Evolutionary conservation across 1,140 invertebrate species (phyloP), one percentile per base, ranked within the genome.

Genomic region (Diuraphis noxia): DNA sequence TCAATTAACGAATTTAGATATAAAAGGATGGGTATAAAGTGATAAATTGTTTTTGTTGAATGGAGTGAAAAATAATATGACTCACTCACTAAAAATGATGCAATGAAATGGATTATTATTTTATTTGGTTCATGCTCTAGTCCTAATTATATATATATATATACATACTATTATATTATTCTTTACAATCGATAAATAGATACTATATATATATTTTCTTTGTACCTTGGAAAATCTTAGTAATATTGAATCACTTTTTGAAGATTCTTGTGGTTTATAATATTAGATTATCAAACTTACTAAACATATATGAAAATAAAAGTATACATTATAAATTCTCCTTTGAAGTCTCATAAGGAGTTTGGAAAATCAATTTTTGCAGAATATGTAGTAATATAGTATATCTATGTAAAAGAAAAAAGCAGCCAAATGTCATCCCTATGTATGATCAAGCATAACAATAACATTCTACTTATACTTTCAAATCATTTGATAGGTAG

Each of bases 251-350:
- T 43, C 81, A 85, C n/a, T 19, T 30, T 46, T n/a, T n/a, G 2
- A n/a, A 21, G n/a, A 41, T 13, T 41, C 13, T 40, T 30, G 30
- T 43, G 41, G 41, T 30, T 34, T 34, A 85, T 34, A 43, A 43
- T 43, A 85, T 85, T 85, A 85, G 41, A 85, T 46, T 46, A 46
- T 34, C 82, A n/a, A 85, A 46, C 34, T 85, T 41, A 41, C 40
- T 43, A n/a, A 85, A 43, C n/a, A 85, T 46, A 46, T 2, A 46
- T 85, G 41, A 85, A 85, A 34, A 34, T 85, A 85, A 85, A 84
- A 85, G 13, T n/a, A 2, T 43, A 46, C 1, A 85, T 85, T 41
- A 46, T 17, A 43, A 38, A 34, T 43, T 85, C 30, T 30, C 5
- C 41, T 85, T 85, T 85, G 41, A 85, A 34, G 41, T 34, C 17